A percentile compares a stretch with the other conserved stretches of the same genome.
Evolutionary conservation across 2,888 invertebrate species (phyloP).

Genomic region (Lochmaea capreae): DNA sequence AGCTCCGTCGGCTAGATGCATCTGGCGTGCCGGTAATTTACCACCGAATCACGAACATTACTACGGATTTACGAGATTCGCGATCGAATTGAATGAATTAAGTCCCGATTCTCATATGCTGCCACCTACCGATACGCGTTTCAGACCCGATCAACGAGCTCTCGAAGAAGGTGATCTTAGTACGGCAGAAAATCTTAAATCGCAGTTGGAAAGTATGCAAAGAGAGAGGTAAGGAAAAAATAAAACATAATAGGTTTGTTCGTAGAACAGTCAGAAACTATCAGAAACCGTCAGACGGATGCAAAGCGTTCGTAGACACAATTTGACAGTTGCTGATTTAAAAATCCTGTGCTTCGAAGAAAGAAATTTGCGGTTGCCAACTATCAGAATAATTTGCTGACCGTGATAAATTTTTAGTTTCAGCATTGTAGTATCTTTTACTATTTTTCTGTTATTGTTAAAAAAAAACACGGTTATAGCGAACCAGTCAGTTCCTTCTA

Average conservation of each 20-base stretch:
- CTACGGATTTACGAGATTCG: slow-evolving; percentile 87
- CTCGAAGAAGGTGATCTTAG: slow-evolving; percentile 82
- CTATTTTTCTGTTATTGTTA: too few relatives aligned
- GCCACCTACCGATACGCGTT: slow-evolving; percentile 81
- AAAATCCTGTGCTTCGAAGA: too few relatives aligned
- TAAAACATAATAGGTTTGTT: background rate
- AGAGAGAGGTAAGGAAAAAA: slow-evolving; percentile 67
- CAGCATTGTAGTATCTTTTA: too few relatives aligned
- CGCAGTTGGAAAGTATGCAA: slow-evolving; percentile 79
- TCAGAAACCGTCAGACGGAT: too few relatives aligned
- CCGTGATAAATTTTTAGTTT: too few relatives aligned
- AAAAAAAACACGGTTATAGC: too few relatives aligned
- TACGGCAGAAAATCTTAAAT: slow-evolving; percentile 78
- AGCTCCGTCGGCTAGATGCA: slow-evolving; percentile 76
- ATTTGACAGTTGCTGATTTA: too few relatives aligned
- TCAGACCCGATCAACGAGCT: slow-evolving; percentile 81
- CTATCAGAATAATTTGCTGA: too few relatives aligned
- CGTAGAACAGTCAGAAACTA: too few relatives aligned
- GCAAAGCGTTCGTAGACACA: too few relatives aligned
- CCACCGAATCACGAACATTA: slow-evolving; percentile 83
- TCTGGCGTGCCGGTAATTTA: slow-evolving; percentile 86
- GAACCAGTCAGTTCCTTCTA: too few relatives aligned
- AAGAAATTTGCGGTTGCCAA: too few relatives aligned
- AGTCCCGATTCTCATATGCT: slow-evolving; percentile 73
- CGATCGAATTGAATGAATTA: slow-evolving; percentile 85